Evolutionary conservation across 2,113 vertebrate species (phyloP).

Genomic region (Poeciliopsis turrubarensis): DNA sequence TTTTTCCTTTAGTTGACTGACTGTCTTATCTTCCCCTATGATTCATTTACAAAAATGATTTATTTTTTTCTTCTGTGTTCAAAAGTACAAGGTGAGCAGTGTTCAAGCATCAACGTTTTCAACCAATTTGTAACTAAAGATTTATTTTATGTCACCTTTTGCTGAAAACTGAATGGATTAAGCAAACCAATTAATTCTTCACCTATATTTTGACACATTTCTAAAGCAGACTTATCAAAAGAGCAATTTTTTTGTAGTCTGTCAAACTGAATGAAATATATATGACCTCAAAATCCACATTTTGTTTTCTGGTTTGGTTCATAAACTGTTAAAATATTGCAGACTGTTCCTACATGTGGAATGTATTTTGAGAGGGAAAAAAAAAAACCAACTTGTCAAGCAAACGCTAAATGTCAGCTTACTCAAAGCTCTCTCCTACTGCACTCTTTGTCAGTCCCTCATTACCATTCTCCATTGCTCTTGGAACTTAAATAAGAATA

Average conservation of each 20-base stretch:
- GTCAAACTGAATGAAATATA: no score
- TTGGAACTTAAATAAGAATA: slow-evolving; percentile 62
- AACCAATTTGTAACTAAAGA: neutral
- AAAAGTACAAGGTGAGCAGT: no score
- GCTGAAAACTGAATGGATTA: neutral
- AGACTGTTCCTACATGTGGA: neutral
- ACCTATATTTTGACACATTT: neutral
- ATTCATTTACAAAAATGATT: no score
- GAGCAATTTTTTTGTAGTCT: no score
- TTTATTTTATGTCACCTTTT: slow-evolving; percentile 11
- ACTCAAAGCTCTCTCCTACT: slow-evolving; percentile 40
- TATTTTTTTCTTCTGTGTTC: no score
- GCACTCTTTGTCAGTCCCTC: slow-evolving; percentile 45
- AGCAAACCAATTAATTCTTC: neutral
- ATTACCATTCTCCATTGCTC: slow-evolving; percentile 57
- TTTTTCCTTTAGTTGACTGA: no score
- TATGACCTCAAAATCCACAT: no score
- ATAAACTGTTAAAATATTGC: no score
- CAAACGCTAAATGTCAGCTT: slow-evolving; percentile 15
- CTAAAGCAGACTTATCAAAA: neutral
- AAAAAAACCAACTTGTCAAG: slow-evolving; percentile 18
- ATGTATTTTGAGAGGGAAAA: neutral
- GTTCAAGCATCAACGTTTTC: neutral
- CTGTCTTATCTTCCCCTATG: no score
- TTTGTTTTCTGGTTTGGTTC: no score